Base-by-base conservation (phyloP, 2,113 vertebrate species). In the Cygnus buccinator region DNA sequence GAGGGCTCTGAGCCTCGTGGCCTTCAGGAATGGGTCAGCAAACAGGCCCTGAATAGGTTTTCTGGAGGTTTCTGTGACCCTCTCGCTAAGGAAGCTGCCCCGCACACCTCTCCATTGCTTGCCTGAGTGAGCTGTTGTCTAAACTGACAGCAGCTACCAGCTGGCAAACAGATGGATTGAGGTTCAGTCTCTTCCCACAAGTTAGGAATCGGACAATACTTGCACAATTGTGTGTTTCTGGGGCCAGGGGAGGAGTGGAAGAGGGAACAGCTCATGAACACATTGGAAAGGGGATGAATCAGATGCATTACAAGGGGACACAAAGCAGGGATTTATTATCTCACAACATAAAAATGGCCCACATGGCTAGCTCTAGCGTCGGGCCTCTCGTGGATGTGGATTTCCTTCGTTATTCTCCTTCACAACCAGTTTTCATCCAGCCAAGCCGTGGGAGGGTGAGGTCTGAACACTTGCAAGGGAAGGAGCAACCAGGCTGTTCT, bases 111-210 rank as follows among this genome's bases (percentile, higher is more conserved):
- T 59, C 31, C 43, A 31, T 22, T 43, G 8, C 26, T 46, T 39
- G 39, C 21, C 50, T 26, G 54, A 80, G 39, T 8, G 68, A 82
- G 75, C 44, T 61, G 6, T 37, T 89, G 35, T 50, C 81, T 76
- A 46, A 83, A 55, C 50, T 89, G 86, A 63, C 63, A 66, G 74
- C 11, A 25, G 9, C 39, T 79, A 50, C 80, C 91, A 91, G 84
- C 75, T 97, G 92, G 62, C 70, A 91, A 73, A 55, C 91, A 93
- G 88, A 80, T 84, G 87, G 77, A 41, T 54, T 67, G 83, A 78
- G 43, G 59, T 73, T 87, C 46, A 4, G 13, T 65, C 78, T 65
- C 88, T 91, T 75, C 73, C 71, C 81, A 79, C 48, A 39, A 66
- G 18, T 66, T 65, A 39, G 48, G 70, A 89, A 82, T 85, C 52